Conservation (phyloP, 2,888 invertebrate genomes). For the Trichopoda pennipes region DNA sequence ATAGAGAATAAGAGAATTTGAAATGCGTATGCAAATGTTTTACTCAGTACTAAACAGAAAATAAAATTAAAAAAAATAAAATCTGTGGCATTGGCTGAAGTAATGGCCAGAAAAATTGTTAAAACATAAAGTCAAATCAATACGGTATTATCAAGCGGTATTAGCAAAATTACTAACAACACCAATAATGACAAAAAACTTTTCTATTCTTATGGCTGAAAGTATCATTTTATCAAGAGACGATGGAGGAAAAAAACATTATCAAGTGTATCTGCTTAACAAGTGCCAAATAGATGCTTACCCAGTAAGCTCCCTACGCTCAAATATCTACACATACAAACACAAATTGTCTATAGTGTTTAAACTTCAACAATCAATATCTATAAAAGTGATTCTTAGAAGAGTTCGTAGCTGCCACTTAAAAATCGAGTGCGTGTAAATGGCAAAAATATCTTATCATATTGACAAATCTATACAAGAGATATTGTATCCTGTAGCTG, state of each 20-base stretch:
- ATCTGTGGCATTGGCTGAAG: neutral
- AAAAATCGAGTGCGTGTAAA: slow-evolving; percentile 39
- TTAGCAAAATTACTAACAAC: slow-evolving; percentile 24
- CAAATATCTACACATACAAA: neutral
- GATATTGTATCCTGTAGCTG: neutral
- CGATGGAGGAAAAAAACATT: neutral
- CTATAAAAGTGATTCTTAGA: neutral
- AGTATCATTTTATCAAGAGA: slow-evolving; percentile 32
- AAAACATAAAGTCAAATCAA: slow-evolving; percentile 24
- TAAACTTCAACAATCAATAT: slow-evolving; percentile 9
- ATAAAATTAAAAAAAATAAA: too few relatives aligned
- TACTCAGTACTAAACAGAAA: too few relatives aligned
- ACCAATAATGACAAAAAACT: slow-evolving; percentile 17
- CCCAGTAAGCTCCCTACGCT: neutral
- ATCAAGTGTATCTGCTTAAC: slow-evolving; percentile 15
- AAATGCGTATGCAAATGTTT: too few relatives aligned
- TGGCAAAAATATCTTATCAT: slow-evolving; percentile 37
- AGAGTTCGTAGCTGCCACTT: slow-evolving; percentile 22
- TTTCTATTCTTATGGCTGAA: slow-evolving; percentile 53
- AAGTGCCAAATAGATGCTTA: slow-evolving; percentile 43
- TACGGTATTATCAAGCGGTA: slow-evolving; percentile 24
- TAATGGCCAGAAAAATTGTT: neutral
- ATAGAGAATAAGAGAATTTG: too few relatives aligned
- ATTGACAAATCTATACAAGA: slow-evolving; percentile 12
- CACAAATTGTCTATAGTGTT: neutral